phyloP scores from a whole-genome alignment of 2,113 vertebrate genomes.

The Amphiprion percula region DNA sequence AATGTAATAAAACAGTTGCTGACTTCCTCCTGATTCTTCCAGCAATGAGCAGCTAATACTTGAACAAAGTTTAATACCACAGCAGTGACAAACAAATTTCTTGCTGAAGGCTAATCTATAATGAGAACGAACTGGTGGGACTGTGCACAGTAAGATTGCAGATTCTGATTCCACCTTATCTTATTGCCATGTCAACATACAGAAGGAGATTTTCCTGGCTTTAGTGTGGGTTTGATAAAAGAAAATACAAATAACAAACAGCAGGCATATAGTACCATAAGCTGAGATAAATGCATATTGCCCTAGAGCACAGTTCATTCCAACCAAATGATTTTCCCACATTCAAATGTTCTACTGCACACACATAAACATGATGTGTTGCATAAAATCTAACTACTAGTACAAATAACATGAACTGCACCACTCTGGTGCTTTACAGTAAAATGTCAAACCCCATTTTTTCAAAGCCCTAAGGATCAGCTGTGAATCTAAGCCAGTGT shows the following conservation, averaged over 20 bases:
- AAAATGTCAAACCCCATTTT: conserved; percentile 7
- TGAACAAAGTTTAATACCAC: conserved; percentile 1
- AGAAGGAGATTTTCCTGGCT: no score
- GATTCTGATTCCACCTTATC: background rate
- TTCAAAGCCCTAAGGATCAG: background rate
- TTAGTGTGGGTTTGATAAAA: no score
- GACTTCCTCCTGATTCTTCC: conserved; percentile 5
- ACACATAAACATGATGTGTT: background rate
- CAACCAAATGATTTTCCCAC: background rate
- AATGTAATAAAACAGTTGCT: background rate
- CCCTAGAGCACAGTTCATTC: background rate
- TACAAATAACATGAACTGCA: background rate
- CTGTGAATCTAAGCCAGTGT: background rate
- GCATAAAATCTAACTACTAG: background rate
- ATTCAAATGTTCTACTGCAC: background rate
- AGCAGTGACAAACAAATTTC: conserved; percentile 6
- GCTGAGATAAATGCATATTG: background rate
- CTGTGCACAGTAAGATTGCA: background rate
- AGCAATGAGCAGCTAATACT: background rate
- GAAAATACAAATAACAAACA: background rate
- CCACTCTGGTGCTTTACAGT: background rate
- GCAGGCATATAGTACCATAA: background rate
- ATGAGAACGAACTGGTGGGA: conserved; percentile 25
- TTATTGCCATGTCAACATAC: background rate
- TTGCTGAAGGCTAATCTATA: conserved; percentile 36